Evolutionary conservation across 2,113 vertebrate species (phyloP).

Genomic region (Oostethus manadensis): DNA sequence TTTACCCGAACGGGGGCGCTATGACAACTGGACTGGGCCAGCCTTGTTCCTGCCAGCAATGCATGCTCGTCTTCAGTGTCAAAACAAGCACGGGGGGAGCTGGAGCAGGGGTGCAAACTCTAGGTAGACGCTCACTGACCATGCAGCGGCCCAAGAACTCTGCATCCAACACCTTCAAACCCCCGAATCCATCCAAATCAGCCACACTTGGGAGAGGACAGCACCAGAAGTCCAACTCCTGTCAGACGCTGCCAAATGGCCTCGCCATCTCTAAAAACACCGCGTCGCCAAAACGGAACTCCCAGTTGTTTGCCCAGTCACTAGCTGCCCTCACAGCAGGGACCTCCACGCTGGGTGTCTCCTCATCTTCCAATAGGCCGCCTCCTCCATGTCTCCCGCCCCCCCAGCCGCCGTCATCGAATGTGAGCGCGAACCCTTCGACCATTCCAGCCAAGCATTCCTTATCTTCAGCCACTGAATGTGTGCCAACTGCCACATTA

Average conservation of each 20-base stretch:
- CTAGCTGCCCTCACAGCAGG: conserved; percentile 60
- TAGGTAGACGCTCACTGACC: conserved; percentile 54
- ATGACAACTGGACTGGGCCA: conserved; percentile 49
- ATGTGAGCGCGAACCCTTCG: conserved; percentile 34
- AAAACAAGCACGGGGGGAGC: conserved; percentile 67
- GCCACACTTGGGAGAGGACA: conserved; percentile 56
- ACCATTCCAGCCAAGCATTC: conserved; percentile 62
- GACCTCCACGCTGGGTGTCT: conserved; percentile 54
- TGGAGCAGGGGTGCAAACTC: conserved; percentile 41
- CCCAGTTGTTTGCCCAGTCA: conserved; percentile 68
- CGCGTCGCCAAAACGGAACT: conserved; percentile 48
- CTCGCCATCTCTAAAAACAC: conserved; percentile 61
- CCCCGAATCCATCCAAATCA: conserved; percentile 46
- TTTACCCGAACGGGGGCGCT: conserved; percentile 55
- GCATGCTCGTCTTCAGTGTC: conserved; percentile 84
- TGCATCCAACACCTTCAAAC: conserved; percentile 23
- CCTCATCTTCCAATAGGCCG: conserved; percentile 52
- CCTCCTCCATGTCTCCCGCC: conserved; percentile 65
- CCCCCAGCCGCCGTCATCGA: conserved; percentile 53
- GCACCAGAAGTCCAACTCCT: conserved; percentile 56
- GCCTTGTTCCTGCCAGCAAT: conserved; percentile 85
- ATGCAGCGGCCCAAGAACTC: conserved; percentile 54
- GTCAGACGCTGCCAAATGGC: conserved; percentile 67
- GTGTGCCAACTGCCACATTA: conserved; percentile 70
- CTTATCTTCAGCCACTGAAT: conserved; percentile 42